Evolutionary conservation across 2,113 vertebrate genomes (phyloP), one percentile per base, ranked within the genome.

Genomic region (Psittacus erithacus): DNA sequence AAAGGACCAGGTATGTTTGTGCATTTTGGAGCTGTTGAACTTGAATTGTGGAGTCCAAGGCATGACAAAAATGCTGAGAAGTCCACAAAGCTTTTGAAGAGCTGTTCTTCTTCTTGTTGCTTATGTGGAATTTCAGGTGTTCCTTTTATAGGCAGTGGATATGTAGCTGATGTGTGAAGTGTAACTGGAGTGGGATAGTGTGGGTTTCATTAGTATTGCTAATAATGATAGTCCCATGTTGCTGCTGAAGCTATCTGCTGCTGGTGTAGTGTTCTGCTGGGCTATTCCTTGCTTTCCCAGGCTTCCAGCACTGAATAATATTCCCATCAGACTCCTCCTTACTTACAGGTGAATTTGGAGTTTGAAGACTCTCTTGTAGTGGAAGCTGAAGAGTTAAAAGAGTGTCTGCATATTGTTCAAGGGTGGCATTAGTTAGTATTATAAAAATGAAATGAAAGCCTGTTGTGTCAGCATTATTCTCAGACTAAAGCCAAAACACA

Each of bases 1-100:
- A 97, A 99, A 99, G 93, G 99, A 99, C 97, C 99, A 99, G 99
- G 99, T 99, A 96, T 38, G 96, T 89, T 53, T 53, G 41, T 17
- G 69, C 23, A 8, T 6, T 50, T 31, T 27, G 7, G n/a, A 79
- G 50, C 65, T 59, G 41, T 57, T 70, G 22, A 39, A 12, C 73
- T 85, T 39, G 43, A n/a, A 5, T 28, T 38, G 31, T 68, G 39
- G 67, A 57, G 76, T 35, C 57, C 39, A 17, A 50, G 63, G 70
- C 79, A 22, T 62, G 81, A 57, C 22, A 78, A 82, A 47, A 75
- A 55, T 14, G 82, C 82, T 14, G 39, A 88, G 82, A 27, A 76
- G 29, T 59, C 46, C 10, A 1, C 10, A 4, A 0, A 15, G 52
- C 71, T 90, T 70, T 53, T 64, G 67, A 50, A 65, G 5, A 44